Base-by-base conservation (phyloP, 2,888 invertebrate species). In the Caenorhabditis parvicauda region DNA sequence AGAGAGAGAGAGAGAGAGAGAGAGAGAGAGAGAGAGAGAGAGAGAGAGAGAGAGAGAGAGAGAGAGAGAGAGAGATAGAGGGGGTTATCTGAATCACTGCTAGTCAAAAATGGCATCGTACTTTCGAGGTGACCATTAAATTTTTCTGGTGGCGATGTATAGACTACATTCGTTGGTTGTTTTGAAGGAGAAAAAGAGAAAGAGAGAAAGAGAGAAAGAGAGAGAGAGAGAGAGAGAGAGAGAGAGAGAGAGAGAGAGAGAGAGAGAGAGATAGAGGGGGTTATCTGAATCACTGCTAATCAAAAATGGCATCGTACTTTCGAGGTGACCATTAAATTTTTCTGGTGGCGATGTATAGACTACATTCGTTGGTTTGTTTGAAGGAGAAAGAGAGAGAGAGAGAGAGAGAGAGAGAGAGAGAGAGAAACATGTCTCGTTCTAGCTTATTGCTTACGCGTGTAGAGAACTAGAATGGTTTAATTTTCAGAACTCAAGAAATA, bases 251-350 rank as follows among this genome's bases (percentile, higher is more conserved):
- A 21, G 28, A 25, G 28, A 39, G 41, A 22, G 5, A 42, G 42
- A 42, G 3, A 25, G n/a, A n/a, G 21, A 46, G 32, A 41, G 38
- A 41, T 49, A 41, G 41, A 49, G 49, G 41, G 38, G 37, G 37
- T 48, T 48, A 22, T 39, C 22, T 19, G 19, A 12, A 22, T 41
- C 19, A 19, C 19, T 2, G 22, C 22, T 12, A 22, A 22, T 22
- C 21, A 39, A 2, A 2, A 7, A 39, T 19, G 25, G 43, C n/a
- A n/a, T n/a, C n/a, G n/a, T n/a, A n/a, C n/a, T n/a, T n/a, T n/a
- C n/a, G n/a, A n/a, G n/a, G n/a, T n/a, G n/a, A n/a, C n/a, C n/a
- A n/a, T n/a, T n/a, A n/a, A n/a, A n/a, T n/a, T n/a, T n/a, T n/a
- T n/a, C n/a, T n/a, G n/a, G n/a, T n/a, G n/a, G n/a, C n/a, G n/a